These are phyloP conservation scores for Pangasius macronema DNA, from an alignment of 2,797 vertebrate genomes.

Conservation along the genomic window DNA sequence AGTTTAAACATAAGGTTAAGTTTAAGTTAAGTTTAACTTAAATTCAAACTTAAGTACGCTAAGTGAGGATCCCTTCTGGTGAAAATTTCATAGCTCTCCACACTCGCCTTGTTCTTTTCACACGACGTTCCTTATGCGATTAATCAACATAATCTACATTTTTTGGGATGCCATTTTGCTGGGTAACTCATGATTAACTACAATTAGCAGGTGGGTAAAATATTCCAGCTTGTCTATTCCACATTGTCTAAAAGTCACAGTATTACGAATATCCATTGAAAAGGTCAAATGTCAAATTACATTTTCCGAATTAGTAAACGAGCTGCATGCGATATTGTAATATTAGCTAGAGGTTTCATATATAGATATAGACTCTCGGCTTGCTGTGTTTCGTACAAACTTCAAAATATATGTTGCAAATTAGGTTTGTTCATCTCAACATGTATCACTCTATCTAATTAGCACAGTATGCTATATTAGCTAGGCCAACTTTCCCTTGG, in stretches of 20 bases:
- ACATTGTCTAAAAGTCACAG: no score
- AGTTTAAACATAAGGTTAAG: no score
- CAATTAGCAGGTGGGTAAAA: background rate
- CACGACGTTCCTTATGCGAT: background rate
- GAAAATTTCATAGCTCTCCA: background rate
- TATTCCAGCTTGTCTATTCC: background rate
- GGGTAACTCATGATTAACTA: no score
- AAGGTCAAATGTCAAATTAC: no score
- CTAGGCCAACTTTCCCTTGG: background rate
- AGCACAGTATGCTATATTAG: background rate
- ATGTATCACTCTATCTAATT: background rate
- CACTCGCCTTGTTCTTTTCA: background rate
- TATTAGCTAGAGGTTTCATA: background rate
- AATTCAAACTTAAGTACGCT: no score
- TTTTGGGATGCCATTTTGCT: background rate
- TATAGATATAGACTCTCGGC: background rate
- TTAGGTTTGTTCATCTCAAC: background rate
- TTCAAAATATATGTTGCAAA: background rate
- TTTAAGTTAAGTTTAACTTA: no score
- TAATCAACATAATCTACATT: background rate
- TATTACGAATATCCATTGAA: no score
- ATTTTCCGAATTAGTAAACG: no score
- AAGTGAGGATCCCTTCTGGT: no score
- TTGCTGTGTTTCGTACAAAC: background rate
- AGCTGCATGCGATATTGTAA: background rate